Base-by-base conservation (phyloP, 2,113 vertebrate genomes). In the Rhinichthys klamathensis region DNA sequence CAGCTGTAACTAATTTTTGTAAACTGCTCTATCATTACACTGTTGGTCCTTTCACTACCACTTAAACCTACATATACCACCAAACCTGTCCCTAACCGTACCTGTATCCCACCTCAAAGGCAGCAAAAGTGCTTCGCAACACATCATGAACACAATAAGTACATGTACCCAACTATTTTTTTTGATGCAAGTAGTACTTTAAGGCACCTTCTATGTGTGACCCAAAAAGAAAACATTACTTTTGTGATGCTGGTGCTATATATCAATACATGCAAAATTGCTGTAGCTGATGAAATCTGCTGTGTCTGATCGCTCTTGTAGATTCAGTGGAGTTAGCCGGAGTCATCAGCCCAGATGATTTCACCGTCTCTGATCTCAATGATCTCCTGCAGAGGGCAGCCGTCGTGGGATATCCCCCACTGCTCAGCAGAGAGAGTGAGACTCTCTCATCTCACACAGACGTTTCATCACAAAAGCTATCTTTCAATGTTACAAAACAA, bases 361-460 rank as follows among this genome's bases (percentile, higher is more conserved):
- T 94, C 44, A 86, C 91, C 13, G 80, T 93, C 38, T 86, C 92
- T 2, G 92, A 93, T n/a, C 89, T 93, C 60, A 88, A 13, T 25
- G 92, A 89, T 80, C 86, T 90, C 56, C 86, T 89, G 49, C 93
- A 92, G 89, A 92, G 89, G 82, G n/a, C 79, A 15, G 27, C 92
- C 21, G 93, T 82, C 15, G 77, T 90, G 80, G 91, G 87, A 89
- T 93, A 92, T 82, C 69, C 90, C 25, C 88, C 93, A 16, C 72
- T 92, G 61, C 84, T 90, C 74, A 91, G 86, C 91, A 91, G 90
- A 92, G 91, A 94, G 1, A 91, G 94, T 94, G 54, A 91, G 89
- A 85, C 76, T 83, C 79, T 25, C 58, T 69, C 16, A 27, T 69
- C 69, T 56, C 16, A 82, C 41, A 49, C 15, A 3, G 12, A 46